Evolutionary conservation across 2,113 vertebrate genomes (phyloP).

Genomic region (Casuarius casuarius): DNA sequence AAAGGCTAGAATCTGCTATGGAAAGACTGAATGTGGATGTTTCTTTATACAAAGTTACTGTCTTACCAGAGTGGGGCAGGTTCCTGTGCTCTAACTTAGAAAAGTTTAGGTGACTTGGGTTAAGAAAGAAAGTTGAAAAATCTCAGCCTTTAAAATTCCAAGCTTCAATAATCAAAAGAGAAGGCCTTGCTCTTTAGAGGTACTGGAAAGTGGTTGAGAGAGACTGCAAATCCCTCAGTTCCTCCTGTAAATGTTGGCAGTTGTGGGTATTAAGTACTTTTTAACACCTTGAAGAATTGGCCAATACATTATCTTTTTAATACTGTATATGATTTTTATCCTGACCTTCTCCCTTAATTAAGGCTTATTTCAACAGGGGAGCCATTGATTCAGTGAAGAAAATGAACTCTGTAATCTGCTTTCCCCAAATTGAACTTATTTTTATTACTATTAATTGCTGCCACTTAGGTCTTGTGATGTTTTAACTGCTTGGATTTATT

Average conservation of each 20-base stretch:
- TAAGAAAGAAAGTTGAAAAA: not conserved
- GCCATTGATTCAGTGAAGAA: constrained; percentile 65
- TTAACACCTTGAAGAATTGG: constrained; percentile 62
- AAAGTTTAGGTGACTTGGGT: not conserved
- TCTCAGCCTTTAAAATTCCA: not conserved
- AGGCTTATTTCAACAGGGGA: constrained; percentile 65
- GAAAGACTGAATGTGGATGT: not conserved
- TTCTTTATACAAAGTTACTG: not conserved
- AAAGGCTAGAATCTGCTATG: not conserved
- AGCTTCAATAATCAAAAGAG: not conserved
- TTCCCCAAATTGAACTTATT: constrained; percentile 71
- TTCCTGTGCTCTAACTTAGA: not conserved
- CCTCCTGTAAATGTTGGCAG: constrained; percentile 3
- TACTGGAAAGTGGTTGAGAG: not conserved
- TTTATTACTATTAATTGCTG: constrained; percentile 75
- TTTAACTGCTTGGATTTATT: constrained; percentile 76
- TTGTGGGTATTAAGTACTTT: constrained; percentile 50
- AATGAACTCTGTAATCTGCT: constrained; percentile 73
- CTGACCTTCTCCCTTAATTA: constrained; percentile 72
- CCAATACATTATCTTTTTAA: constrained; percentile 63
- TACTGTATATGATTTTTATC: constrained; percentile 68
- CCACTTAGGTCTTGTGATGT: constrained; percentile 66
- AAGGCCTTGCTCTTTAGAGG: not conserved
- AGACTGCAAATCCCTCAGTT: not conserved
- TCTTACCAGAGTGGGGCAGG: not conserved